Evolutionary conservation across 2,888 invertebrate genomes (phyloP), one percentile per base, ranked within the genome.

Genomic region (Ephialtes manifestator): DNA sequence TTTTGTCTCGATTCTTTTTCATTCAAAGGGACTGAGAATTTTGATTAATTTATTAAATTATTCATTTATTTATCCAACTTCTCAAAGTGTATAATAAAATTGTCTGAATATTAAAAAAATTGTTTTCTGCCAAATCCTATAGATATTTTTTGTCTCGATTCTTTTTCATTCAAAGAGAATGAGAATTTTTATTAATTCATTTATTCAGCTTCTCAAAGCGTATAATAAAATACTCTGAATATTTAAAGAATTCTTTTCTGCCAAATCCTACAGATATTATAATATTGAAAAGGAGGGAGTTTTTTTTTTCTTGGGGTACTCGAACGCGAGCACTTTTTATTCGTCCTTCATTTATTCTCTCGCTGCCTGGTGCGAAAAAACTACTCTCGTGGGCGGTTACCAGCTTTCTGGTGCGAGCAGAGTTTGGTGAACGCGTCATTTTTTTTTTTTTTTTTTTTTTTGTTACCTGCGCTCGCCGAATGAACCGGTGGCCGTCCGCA

Each of bases 401-500:
- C 70, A 11, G 74, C 48, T n/a, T 31, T 72, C 39, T 43, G 18
- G 43, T 53, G 20, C 70, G 55, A 67, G 76, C 43, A 20, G 53
- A 63, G 78, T 79, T 79, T 79, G 65, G 85, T 82, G 79, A 85
- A 79, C 79, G 71, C 79, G 75, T 85, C 53, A 75, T 81, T 65
- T 75, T 71, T 79, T 75, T 83, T 76, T 53, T 71, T 43, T n/a
- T n/a, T n/a, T n/a, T 58, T 28, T 43, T 65, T 43, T 76, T 72
- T 60, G 72, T 60, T 82, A 82, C 85, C 82, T 83, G 85, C 58
- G 86, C 88, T 84, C 88, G 84, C 77, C 60, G 83, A 76, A 84
- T 82, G 84, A 85, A 81, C 86, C 86, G 83, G 81, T 85, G 81
- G 87, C 63, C 83, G 72, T 76, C 65, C 65, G 74, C 72, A 78